These are phyloP conservation scores for Dissostichus mawsoni DNA, from an alignment of 2,113 vertebrate species.

Conservation along the genomic window DNA sequence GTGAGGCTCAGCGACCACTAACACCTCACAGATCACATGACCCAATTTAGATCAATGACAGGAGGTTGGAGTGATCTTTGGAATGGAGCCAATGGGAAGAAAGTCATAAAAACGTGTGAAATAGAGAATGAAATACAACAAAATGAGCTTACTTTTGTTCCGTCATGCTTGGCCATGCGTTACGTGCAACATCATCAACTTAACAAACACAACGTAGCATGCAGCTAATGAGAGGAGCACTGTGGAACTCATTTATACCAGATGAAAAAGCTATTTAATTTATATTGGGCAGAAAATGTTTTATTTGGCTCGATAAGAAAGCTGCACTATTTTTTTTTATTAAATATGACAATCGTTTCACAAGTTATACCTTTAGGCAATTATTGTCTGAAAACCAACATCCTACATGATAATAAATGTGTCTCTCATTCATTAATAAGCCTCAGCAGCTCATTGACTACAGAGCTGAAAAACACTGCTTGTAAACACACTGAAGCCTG, in stretches of 20 bases:
- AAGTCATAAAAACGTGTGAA: background rate
- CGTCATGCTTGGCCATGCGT: slow-evolving; percentile 25
- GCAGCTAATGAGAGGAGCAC: background rate
- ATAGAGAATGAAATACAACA: slow-evolving; percentile 5
- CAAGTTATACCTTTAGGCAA: background rate
- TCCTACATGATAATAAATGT: background rate
- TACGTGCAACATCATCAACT: background rate
- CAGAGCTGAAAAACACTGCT: background rate
- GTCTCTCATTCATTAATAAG: background rate
- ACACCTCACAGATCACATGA: background rate
- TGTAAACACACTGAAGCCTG: background rate
- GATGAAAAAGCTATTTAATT: background rate
- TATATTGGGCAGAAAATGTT: background rate
- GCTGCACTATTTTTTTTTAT: background rate
- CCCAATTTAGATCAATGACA: background rate
- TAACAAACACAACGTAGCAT: slow-evolving; percentile 6
- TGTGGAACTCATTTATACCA: background rate
- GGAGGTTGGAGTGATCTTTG: background rate
- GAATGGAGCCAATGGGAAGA: background rate
- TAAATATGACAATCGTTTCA: background rate
- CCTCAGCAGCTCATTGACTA: background rate
- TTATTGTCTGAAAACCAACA: slow-evolving; percentile 4
- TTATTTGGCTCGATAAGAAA: background rate
- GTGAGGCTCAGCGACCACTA: background rate
- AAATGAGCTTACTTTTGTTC: background rate